phyloP scores from a whole-genome alignment of 1,140 invertebrate species.

The Gyrodactylus bullatarudis region DNA sequence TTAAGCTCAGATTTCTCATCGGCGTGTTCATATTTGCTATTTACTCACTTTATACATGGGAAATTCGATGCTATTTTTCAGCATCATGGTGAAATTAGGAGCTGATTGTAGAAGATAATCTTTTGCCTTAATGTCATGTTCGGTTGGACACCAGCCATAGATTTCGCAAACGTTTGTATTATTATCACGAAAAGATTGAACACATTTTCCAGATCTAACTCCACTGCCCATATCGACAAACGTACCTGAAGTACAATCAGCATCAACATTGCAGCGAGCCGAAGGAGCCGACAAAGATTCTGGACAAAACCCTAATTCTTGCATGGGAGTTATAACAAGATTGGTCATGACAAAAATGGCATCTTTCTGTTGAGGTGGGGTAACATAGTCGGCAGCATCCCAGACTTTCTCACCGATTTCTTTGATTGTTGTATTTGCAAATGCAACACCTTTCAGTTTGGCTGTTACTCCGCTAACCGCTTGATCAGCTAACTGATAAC shows the following conservation, averaged over 20 bases:
- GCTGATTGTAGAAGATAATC: neutral
- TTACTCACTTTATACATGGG: conserved; percentile 4
- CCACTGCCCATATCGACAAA: conserved; percentile 6
- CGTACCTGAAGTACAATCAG: conserved; percentile 4
- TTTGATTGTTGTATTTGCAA: neutral
- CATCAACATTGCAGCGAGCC: conserved; percentile 5
- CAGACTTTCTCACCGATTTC: conserved; percentile 5
- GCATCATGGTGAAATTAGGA: conserved; percentile 6
- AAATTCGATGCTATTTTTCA: conserved; percentile 7
- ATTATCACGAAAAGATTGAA: neutral
- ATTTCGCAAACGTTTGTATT: conserved; percentile 9
- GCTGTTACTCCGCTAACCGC: conserved; percentile 5
- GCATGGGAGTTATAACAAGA: conserved; percentile 6
- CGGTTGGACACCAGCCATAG: conserved; percentile 8
- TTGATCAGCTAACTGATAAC: conserved; percentile 5
- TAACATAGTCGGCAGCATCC: conserved; percentile 8
- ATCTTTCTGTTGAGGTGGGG: conserved; percentile 9
- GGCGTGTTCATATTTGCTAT: no score
- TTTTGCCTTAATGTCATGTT: conserved; percentile 5
- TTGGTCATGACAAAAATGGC: conserved; percentile 8
- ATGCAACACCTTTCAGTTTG: conserved; percentile 7
- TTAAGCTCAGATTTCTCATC: no score
- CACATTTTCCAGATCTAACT: conserved; percentile 9
- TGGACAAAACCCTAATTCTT: conserved; percentile 3
- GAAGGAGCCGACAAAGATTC: neutral